A percentile compares a stretch with the other conserved stretches of the same genome.
Conservation (phyloP, 2,888 invertebrate species). For the Heliconius aoede region DNA sequence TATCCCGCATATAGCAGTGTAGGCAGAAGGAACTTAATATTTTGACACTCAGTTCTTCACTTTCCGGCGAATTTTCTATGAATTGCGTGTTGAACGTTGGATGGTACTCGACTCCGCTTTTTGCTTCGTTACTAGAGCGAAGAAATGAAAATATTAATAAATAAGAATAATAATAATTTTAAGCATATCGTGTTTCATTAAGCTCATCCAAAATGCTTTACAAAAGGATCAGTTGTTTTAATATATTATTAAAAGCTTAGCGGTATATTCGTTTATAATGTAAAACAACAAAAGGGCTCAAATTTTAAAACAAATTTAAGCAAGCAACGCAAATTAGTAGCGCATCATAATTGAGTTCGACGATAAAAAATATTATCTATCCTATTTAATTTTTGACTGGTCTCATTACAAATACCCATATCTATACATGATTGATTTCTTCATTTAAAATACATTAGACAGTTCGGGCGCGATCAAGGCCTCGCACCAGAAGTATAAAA, state of each 20-base stretch:
- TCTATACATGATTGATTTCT: constrained; percentile 67
- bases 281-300: not conserved
- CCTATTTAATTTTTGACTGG: constrained; percentile 59
- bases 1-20: too few relatives aligned
- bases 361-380: constrained; percentile 61
- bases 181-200: too few relatives aligned
- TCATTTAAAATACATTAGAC: constrained; percentile 76
- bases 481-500: constrained; percentile 51
- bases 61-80: too few relatives aligned
- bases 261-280: not conserved
- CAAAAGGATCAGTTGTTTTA: too few relatives aligned
- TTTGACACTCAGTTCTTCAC: not conserved
- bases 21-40: not conserved
- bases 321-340: not conserved
- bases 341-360: constrained; percentile 39
- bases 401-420: constrained; percentile 37
- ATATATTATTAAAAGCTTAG: too few relatives aligned
- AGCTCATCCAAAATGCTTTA: too few relatives aligned
- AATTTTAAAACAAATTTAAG: constrained; percentile 9
- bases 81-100: not conserved
- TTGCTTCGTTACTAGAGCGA: too few relatives aligned
- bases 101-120: too few relatives aligned
- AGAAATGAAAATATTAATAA: too few relatives aligned
- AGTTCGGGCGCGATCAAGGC: constrained; percentile 59
- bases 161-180: too few relatives aligned